phyloP scores from a whole-genome alignment of 2,113 vertebrate species.

The Corythoichthys intestinalis region DNA sequence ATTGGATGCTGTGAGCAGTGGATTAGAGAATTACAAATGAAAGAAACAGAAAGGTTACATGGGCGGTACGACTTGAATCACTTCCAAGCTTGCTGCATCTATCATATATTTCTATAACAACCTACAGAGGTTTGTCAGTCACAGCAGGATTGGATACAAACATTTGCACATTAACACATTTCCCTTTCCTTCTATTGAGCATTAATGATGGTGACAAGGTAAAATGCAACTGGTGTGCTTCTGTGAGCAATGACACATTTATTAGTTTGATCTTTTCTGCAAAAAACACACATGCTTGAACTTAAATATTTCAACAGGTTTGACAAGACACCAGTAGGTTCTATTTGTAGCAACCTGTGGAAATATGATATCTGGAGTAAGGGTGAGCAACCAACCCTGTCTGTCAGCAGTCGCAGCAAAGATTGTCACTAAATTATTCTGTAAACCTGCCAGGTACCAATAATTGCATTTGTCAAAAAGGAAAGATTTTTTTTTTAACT shows the following conservation, averaged over 20 bases:
- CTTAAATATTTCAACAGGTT: conserved; percentile 8
- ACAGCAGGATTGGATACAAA: background rate
- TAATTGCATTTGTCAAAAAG: background rate
- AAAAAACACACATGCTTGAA: conserved; percentile 2
- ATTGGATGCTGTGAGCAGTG: background rate
- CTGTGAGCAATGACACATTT: background rate
- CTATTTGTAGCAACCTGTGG: conserved; percentile 35
- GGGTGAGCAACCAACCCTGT: conserved; percentile 19
- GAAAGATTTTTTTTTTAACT: background rate
- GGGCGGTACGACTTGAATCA: conserved; percentile 3
- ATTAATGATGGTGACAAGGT: background rate
- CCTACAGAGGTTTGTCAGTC: conserved; percentile 8
- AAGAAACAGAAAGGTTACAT: conserved; percentile 15
- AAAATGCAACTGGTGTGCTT: conserved; percentile 5
- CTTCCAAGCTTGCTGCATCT: background rate
- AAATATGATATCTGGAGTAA: conserved; percentile 43
- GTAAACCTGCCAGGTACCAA: background rate
- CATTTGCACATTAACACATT: conserved; percentile 12
- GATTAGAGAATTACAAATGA: conserved; percentile 29
- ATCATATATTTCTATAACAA: conserved; percentile 11
- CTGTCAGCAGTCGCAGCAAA: conserved; percentile 1
- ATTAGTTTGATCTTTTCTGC: conserved; percentile 10
- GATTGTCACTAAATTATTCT: conserved; percentile 4
- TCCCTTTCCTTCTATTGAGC: conserved; percentile 4
- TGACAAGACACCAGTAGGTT: conserved; percentile 12